A percentile compares a stretch with the other conserved stretches of the same genome.
phyloP scores from a whole-genome alignment of 2,797 vertebrate genomes.

The Picus viridis region DNA sequence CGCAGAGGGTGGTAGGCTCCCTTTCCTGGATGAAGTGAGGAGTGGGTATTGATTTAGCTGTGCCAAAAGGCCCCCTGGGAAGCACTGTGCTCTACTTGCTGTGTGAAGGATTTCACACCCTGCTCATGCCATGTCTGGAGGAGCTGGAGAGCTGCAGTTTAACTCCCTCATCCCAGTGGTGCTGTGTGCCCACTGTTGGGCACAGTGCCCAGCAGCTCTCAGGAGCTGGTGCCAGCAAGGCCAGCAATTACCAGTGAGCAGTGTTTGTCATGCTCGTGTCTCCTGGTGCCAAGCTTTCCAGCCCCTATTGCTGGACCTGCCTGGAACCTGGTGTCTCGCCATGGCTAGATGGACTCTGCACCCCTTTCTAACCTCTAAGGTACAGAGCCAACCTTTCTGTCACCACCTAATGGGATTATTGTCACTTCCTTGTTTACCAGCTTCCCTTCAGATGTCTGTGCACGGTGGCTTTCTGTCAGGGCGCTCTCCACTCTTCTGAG shows the following conservation, averaged over 20 bases:
- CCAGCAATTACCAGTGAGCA: neutral
- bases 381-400: neutral
- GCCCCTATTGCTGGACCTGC: rapidly evolving
- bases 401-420: neutral
- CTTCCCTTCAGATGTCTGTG: neutral
- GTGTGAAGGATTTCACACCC: rapidly evolving
- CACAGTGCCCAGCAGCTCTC: neutral
- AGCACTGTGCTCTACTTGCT: rapidly evolving
- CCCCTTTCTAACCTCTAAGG: neutral
- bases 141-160: neutral
- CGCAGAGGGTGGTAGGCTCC: too few species aligned
- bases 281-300: neutral
- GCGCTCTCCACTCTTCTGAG: neutral
- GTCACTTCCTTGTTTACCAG: neutral
- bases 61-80: neutral
- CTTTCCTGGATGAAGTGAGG: neutral
- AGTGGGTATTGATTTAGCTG: too few species aligned
- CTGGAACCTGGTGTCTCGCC: rapidly evolving
- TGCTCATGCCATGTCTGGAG: neutral
- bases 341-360: neutral
- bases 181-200: neutral
- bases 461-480: neutral
- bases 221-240: neutral
- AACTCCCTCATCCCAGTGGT: rapidly evolving
- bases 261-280: neutral